Conservation (phyloP, 2,888 invertebrate species). For the Entomobrya multifasciata region DNA sequence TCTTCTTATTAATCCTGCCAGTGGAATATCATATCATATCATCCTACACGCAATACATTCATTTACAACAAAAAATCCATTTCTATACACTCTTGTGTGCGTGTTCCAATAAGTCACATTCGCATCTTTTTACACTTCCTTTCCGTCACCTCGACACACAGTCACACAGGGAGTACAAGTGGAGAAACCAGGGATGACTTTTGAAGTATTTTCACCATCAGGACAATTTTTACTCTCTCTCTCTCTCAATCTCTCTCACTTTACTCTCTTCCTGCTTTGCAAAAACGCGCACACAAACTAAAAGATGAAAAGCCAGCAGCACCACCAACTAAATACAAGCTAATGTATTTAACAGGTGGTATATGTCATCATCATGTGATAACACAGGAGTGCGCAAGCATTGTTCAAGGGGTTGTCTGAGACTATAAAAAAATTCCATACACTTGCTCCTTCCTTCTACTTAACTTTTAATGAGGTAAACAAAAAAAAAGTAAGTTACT, state of each 20-base stretch:
- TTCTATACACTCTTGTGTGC: background rate
- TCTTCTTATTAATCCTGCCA: no score
- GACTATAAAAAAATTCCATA: background rate
- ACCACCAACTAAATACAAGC: background rate
- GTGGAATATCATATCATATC: background rate
- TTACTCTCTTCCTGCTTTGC: no score
- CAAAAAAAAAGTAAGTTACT: no score
- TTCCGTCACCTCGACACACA: background rate
- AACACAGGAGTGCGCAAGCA: conserved; percentile 44
- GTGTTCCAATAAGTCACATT: background rate
- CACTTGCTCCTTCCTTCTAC: background rate
- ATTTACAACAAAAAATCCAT: background rate
- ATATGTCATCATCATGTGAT: conserved; percentile 42
- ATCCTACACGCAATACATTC: background rate
- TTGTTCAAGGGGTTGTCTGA: background rate
- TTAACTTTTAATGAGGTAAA: no score
- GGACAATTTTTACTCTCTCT: conserved; percentile 40
- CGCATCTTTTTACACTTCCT: conserved; percentile 6
- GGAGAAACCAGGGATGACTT: conserved; percentile 3
- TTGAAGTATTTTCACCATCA: conserved; percentile 48
- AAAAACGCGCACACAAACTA: no score
- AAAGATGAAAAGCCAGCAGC: no score
- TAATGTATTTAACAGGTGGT: conserved; percentile 52
- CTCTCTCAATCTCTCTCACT: background rate
- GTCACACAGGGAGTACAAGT: background rate